phyloP scores from a whole-genome alignment of 2,797 vertebrate genomes.

The Melanotaenia maccullochi region DNA sequence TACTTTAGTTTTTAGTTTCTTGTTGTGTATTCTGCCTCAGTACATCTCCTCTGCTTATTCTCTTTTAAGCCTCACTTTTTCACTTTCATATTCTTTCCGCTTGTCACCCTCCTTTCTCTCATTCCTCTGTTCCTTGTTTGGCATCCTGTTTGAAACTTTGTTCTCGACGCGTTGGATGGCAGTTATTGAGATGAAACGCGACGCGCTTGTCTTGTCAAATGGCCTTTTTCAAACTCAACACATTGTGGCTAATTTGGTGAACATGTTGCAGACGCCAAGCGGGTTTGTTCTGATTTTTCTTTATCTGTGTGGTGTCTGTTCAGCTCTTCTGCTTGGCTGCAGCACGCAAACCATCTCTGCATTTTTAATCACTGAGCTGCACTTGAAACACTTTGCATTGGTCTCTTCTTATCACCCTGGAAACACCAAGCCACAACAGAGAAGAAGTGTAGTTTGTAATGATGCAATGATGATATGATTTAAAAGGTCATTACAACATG shows the following conservation, averaged over 20 bases:
- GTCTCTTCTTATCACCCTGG: slow-evolving; percentile 37
- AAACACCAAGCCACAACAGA: slow-evolving; percentile 19
- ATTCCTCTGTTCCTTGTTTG: slow-evolving; percentile 26
- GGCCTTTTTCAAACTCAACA: slow-evolving; percentile 24
- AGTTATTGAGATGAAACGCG: slow-evolving; percentile 38
- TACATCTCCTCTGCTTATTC: slow-evolving; percentile 56
- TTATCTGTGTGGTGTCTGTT: neutral
- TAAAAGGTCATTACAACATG: neutral
- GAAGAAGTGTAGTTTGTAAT: slow-evolving; percentile 6
- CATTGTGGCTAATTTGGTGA: slow-evolving; percentile 21
- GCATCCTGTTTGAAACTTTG: slow-evolving; percentile 21
- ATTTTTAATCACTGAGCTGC: slow-evolving; percentile 57
- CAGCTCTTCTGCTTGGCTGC: slow-evolving; percentile 20
- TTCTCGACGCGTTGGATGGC: slow-evolving; percentile 33
- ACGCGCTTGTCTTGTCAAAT: slow-evolving; percentile 35
- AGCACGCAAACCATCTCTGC: slow-evolving; percentile 34
- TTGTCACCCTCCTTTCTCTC: slow-evolving; percentile 8
- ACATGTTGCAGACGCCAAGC: slow-evolving; percentile 35
- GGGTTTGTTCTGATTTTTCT: slow-evolving; percentile 25
- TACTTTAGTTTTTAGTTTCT: slow-evolving; percentile 42
- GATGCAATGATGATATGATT: slow-evolving; percentile 23
- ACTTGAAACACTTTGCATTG: slow-evolving; percentile 35
- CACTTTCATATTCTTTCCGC: slow-evolving; percentile 39
- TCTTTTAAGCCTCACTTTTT: slow-evolving; percentile 61
- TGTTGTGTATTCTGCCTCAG: slow-evolving; percentile 22